Base-by-base conservation (phyloP, 2,797 vertebrate genomes). In the Rhyacichthys aspro region DNA sequence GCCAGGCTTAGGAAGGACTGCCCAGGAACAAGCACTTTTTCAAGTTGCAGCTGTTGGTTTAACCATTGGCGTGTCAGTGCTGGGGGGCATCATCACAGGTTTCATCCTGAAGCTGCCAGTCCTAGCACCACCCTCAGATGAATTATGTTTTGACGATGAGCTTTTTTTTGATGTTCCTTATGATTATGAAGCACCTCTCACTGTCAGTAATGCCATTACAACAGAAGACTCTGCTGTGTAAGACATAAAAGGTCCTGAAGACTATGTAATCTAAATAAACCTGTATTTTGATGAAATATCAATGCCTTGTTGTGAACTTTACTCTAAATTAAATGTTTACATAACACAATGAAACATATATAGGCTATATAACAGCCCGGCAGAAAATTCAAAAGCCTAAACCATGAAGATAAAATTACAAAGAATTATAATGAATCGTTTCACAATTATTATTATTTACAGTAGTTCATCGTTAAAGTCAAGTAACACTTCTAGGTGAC, bases 61-160 rank as follows among this genome's bases (percentile, higher is more conserved):
- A 52, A 91, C 93, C 0, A 9, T 92, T 0, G 85, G 69, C 0
- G 46, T 70, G 17, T 90, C 94, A 0, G 67, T 87, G 0, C 17
- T 93, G 0, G 79, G 93, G 0, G 94, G 94, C 11, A 8, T 92
- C 32, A 49, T 94, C 16, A 90, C 92, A 0, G 94, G 94, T 0
- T 23, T 87, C 0, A 2, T 72, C 4, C 77, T 96, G 58, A 94
- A 84, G 42, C 58, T 94, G 43, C 92, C 93, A 7, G 88, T 74
- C 73, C 79, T 95, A 3, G 83, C 86, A 2, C 85, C 55, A 2
- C 94, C 90, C 0, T 68, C 90, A 0, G 85, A 94, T 50, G 76
- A 64, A 3, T 74, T 79, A 34, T 95, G 94, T 78, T 95, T 94
- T 11, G 92, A 95, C 0, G 94, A 95, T 15, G 68, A 86, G 0